phyloP scores from a whole-genome alignment of 2,113 vertebrate genomes.

The Pica pica region DNA sequence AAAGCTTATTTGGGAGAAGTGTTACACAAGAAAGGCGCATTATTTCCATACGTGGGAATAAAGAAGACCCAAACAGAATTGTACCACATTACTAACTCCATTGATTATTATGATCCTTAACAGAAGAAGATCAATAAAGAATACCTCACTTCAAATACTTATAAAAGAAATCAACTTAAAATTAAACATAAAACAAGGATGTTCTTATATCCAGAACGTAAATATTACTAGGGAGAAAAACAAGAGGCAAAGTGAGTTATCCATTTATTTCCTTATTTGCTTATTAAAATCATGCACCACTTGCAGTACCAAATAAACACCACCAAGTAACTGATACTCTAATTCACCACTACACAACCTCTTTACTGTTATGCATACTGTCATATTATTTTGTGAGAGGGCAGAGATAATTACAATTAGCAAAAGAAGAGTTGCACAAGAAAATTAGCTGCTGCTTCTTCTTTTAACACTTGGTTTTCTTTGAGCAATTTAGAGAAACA shows the following conservation, averaged over 20 bases:
- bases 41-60: neutral
- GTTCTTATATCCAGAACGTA: neutral
- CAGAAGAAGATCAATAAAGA: neutral
- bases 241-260: neutral
- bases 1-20: neutral
- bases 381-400: neutral
- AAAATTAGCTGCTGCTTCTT: constrained; percentile 40
- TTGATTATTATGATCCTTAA: neutral
- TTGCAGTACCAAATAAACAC: neutral
- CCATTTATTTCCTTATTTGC: neutral
- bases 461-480: constrained; percentile 39
- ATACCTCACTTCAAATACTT: neutral
- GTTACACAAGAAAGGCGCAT: neutral
- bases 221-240: neutral
- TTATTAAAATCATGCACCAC: neutral
- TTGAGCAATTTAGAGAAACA: constrained; percentile 63
- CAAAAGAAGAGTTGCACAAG: neutral
- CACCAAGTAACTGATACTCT: neutral
- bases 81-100: neutral
- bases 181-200: neutral
- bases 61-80: neutral
- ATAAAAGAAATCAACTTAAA: neutral
- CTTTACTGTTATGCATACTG: neutral
- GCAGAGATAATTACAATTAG: neutral
- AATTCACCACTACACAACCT: neutral